Conservation (phyloP, 1,140 invertebrate genomes). For the Augochlora pura region DNA sequence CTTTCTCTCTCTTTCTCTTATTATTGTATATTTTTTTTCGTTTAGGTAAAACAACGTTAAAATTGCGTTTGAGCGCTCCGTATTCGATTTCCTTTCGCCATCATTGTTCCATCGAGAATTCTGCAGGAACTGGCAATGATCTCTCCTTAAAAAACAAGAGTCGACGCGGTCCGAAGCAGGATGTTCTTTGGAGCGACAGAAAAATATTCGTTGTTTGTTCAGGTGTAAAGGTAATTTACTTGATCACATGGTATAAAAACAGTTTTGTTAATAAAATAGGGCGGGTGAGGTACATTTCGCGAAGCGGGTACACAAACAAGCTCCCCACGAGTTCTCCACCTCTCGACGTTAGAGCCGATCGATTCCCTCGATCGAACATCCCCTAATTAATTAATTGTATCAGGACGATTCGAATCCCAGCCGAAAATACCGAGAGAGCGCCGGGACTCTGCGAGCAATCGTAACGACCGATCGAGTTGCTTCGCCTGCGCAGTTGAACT, state of each 20-base stretch:
- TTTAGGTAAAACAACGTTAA: constrained; percentile 10
- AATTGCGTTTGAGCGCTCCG: constrained; percentile 24
- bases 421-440: too few species aligned
- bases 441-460: too few species aligned
- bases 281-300: neutral
- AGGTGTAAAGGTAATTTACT: constrained; percentile 35
- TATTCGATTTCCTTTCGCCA: neutral
- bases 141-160: neutral
- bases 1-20: neutral
- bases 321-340: neutral
- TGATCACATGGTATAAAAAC: constrained; percentile 47
- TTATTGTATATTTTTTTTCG: neutral
- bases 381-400: too few species aligned
- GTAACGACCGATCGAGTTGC: too few species aligned
- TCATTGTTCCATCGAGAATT: constrained; percentile 38
- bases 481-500: too few species aligned
- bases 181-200: neutral
- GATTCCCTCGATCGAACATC: neutral
- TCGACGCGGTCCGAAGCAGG: neutral
- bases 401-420: too few species aligned
- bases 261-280: constrained; percentile 32
- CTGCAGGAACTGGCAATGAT: constrained; percentile 10
- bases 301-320: neutral
- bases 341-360: neutral
- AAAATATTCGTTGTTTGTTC: constrained; percentile 22